A percentile compares a stretch with the other conserved stretches of the same genome.
phyloP scores from a whole-genome alignment of 30 jellyfish, hydroid and myxozoan species.

The Nemopilema nomurai region DNA sequence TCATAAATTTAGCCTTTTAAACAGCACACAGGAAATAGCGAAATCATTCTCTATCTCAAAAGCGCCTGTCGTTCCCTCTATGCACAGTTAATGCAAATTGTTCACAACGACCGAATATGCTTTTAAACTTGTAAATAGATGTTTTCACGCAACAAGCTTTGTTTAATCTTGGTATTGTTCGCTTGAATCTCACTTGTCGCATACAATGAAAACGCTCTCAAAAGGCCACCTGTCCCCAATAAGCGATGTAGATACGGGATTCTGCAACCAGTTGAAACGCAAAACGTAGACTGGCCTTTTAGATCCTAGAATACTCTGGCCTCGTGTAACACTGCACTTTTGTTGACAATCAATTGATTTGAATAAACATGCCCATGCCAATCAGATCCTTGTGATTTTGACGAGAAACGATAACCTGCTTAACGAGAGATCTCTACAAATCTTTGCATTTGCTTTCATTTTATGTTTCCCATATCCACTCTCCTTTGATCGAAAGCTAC shows the following conservation, averaged over 20 bases:
- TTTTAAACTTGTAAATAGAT: constrained; percentile 44
- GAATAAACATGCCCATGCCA: too few species aligned
- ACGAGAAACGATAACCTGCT: too few species aligned
- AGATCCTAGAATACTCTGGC: too few species aligned
- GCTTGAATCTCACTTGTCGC: constrained; percentile 65
- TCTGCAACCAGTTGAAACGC: background rate
- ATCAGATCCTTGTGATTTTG: too few species aligned
- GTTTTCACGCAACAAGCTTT: constrained; percentile 57
- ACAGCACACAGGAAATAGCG: constrained; percentile 55
- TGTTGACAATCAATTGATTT: too few species aligned
- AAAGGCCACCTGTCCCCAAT: constrained; percentile 71
- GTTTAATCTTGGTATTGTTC: constrained; percentile 65
- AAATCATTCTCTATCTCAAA: constrained; percentile 22
- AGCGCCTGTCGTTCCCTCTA: constrained; percentile 38
- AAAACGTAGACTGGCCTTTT: constrained; percentile 9
- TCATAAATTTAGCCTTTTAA: constrained; percentile 14
- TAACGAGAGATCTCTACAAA: too few species aligned
- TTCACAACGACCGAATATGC: constrained; percentile 51
- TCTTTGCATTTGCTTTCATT: too few species aligned
- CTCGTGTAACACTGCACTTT: too few species aligned
- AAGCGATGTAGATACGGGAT: constrained; percentile 58
- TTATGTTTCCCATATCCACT: too few species aligned
- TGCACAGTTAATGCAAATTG: constrained; percentile 28
- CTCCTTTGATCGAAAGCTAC: too few species aligned
- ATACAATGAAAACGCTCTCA: constrained; percentile 54